Evolutionary conservation across 2,888 invertebrate species (phyloP), one percentile per base, ranked within the genome.

Genomic region (Drosophila imparisetae): DNA sequence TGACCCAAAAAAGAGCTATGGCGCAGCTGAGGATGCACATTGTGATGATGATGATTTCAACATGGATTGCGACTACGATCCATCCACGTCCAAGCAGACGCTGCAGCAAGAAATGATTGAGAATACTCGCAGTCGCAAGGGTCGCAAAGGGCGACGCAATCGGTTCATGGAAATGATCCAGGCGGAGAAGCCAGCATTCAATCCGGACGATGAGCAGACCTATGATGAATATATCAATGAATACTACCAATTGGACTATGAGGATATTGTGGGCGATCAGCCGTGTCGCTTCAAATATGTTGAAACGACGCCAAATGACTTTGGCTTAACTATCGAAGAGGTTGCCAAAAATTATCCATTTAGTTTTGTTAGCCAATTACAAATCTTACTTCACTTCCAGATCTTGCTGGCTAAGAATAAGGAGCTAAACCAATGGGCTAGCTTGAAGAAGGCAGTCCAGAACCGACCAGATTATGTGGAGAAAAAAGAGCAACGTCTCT

Each of bases 361-460:
- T 24, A 4, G 0, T 4, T 45, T 36, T 32, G 3, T 13, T 0
- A 2, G 1, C 1, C 8, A 15, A 2, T 2, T 18, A 21, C 8
- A 30, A 61, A 61, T 21, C 7, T 8, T 8, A 2, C 0, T 36
- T 18, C 75, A 58, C 92, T 49, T 93, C 29, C 90, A 98, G 97
- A 98, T 99, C 89, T 94, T 99, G 66, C 93, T 95, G 83, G 98
- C 98, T 0, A 96, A 98, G 90, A 99, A 99, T 92, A 96, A 95
- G 80, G 99, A 99, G 93, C 93, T 99, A 11, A 99, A 99, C 88
- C 95, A 96, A 85, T 99, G 99, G 99, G 98, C 96, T 81, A 97
- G 98, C 0, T 93, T 99, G 6, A 98, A 98, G 93, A 98, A 96
- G 93, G 94, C 97, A 0, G 94, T 96, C n/a, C 96, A 96, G 90